Base-by-base conservation (phyloP, 1,140 invertebrate species). In the Hylaeus anthracinus region DNA sequence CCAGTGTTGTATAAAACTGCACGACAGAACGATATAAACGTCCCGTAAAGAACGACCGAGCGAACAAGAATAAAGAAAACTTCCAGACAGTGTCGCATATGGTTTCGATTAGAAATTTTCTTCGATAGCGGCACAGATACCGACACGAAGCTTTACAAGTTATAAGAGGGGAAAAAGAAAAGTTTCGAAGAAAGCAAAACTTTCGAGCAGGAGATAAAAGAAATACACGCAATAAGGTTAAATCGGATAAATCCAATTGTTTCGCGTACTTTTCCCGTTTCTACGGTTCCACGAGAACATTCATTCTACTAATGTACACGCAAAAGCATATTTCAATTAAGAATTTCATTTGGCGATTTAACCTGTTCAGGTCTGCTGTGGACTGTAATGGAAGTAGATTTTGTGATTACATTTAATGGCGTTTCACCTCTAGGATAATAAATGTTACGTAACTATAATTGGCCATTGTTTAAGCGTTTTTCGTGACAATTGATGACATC, bases 61-160 rank as follows among this genome's bases (percentile, higher is more conserved):
- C 8, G 1, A 10, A 51, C 26, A 26, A 26, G 26, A 26, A 26
- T 26, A 26, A 26, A 26, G 26, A 26, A 26, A 26, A 26, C 26
- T 26, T 26, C 26, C 26, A 26, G 26, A 26, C 26, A 26, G 26
- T 26, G 26, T 26, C 26, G n/a, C n/a, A 1, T 43, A 10, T 55
- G 5, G 6, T 74, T 65, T 37, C 48, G 39, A 55, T 74, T 74
- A 65, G n/a, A 71, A 26, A 58, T 72, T 61, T 48, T 12, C 9
- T 45, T 15, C 4, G 41, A 43, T 15, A 1, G n/a, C 1, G 15
- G n/a, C 5, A 14, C 39, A 26, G 26, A 26, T 26, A 26, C 26
- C 26, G 26, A 0, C 26, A 26, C 15, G 3, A 63, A 74, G 43
- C 9, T 55, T 2, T 12, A 4, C 9, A 14, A 53, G 4, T 55